A percentile compares a stretch with the other conserved stretches of the same genome.
Evolutionary conservation across 1,140 invertebrate genomes (phyloP).

Genomic region (Drosophila aff.): DNA sequence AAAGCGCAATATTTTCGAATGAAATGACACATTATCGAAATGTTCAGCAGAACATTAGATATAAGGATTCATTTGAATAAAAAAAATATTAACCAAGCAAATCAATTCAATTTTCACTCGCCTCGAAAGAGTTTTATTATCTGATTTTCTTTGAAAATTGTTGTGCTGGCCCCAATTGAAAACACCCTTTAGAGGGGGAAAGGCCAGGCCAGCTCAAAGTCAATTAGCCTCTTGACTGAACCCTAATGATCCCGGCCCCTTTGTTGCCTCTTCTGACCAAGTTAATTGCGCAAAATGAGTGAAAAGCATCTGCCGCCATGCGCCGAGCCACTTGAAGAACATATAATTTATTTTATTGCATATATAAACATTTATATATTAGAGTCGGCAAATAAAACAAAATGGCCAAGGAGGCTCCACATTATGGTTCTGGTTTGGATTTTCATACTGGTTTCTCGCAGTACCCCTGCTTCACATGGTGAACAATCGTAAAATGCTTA

Average conservation of each 20-base stretch:
- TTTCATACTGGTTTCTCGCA: slow-evolving; percentile 1
- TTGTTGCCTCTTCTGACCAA: slow-evolving; percentile 34
- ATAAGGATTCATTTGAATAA: background rate
- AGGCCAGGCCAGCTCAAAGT: slow-evolving; percentile 65
- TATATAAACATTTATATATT: slow-evolving; percentile 53
- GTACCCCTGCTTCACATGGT: slow-evolving; percentile 10
- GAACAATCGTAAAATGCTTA: slow-evolving; percentile 64
- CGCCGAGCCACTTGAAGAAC: slow-evolving; percentile 50
- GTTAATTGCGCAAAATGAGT: slow-evolving; percentile 72
- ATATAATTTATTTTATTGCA: slow-evolving; percentile 58
- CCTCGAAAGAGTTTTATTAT: slow-evolving; percentile 12
- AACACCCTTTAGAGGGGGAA: slow-evolving; percentile 14
- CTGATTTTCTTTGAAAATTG: slow-evolving; percentile 10
- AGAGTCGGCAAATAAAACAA: slow-evolving; percentile 48
- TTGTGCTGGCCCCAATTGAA: slow-evolving; percentile 12
- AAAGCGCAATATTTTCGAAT: slow-evolving; percentile 12
- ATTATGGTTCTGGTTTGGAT: slow-evolving; percentile 22
- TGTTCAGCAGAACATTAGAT: background rate
- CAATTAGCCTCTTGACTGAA: slow-evolving; percentile 76
- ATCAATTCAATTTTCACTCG: slow-evolving; percentile 8
- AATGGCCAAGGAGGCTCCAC: slow-evolving; percentile 13
- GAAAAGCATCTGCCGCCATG: slow-evolving; percentile 61
- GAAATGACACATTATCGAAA: slow-evolving; percentile 5
- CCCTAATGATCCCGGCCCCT: slow-evolving; percentile 40
- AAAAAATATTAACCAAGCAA: background rate